A percentile compares a stretch with the other conserved stretches of the same genome.
phyloP scores from a whole-genome alignment of 2,888 invertebrate genomes.

The Trachelus tabidus region DNA sequence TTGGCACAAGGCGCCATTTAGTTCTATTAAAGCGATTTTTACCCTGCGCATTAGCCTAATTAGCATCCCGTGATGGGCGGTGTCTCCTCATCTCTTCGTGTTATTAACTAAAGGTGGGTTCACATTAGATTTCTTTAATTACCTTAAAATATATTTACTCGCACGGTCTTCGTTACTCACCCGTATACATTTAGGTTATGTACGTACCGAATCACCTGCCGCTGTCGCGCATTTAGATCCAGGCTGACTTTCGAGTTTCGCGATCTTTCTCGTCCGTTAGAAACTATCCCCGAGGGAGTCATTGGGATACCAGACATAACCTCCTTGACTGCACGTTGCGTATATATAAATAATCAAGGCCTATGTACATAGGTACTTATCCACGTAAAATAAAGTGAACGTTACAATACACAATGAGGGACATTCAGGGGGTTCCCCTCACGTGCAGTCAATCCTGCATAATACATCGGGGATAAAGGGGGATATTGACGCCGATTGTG shows the following conservation, averaged over 20 bases:
- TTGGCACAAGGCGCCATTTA: not conserved
- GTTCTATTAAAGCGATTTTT: not conserved
- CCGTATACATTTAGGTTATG: not conserved
- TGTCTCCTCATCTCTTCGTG: not conserved
- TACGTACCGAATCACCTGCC: not conserved
- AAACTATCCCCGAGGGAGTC: not conserved
- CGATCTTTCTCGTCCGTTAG: not conserved
- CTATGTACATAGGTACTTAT: conserved; percentile 27
- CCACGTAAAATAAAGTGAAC: conserved; percentile 25
- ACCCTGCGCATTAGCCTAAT: not conserved
- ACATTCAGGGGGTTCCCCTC: not conserved
- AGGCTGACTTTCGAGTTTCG: not conserved
- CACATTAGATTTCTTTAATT: not conserved
- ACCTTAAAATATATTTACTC: not conserved
- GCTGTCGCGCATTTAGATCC: not conserved
- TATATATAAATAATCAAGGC: not conserved
- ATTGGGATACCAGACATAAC: not conserved
- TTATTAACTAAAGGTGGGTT: not conserved
- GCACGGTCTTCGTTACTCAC: not conserved
- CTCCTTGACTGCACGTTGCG: not conserved
- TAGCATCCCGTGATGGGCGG: conserved; percentile 15
- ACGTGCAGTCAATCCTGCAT: not conserved
- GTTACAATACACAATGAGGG: conserved; percentile 28
- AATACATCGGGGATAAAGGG: not conserved
- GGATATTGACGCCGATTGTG: not conserved